phyloP scores from a whole-genome alignment of 2,113 vertebrate species.

The Ovis canadensis region DNA sequence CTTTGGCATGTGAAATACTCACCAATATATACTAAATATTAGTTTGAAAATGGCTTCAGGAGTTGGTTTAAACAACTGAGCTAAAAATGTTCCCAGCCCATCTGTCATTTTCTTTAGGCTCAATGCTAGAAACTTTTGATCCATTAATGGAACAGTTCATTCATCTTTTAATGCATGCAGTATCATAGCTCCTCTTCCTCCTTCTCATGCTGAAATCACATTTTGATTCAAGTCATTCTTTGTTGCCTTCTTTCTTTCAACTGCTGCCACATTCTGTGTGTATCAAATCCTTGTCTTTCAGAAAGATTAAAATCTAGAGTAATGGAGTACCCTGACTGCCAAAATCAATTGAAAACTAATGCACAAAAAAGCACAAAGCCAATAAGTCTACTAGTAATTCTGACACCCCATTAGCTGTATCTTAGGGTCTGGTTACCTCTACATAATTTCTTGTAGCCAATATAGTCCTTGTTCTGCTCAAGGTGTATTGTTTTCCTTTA shows the following conservation, averaged over 20 bases:
- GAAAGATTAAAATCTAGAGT: conserved; percentile 41
- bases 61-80: conserved; percentile 46
- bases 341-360: conserved; percentile 22
- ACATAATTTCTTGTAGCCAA: neutral
- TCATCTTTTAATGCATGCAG: neutral
- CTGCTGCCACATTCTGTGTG: neutral
- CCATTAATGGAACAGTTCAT: neutral
- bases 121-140: neutral
- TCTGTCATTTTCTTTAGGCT: neutral
- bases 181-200: neutral
- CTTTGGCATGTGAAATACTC: conserved; percentile 61
- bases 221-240: conserved; percentile 13
- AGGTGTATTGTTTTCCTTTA: neutral
- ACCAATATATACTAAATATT: conserved; percentile 40
- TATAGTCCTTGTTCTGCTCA: neutral
- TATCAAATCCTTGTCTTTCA: conserved; percentile 36
- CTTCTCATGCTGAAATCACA: neutral
- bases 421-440: neutral
- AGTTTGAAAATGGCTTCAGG: conserved; percentile 52
- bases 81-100: neutral
- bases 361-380: neutral
- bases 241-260: conserved; percentile 24
- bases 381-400: neutral
- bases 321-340: neutral
- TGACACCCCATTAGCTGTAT: neutral